These are phyloP conservation scores for Hylaeus anthracinus DNA, from an alignment of 1,140 invertebrate genomes.

Conservation along the genomic window DNA sequence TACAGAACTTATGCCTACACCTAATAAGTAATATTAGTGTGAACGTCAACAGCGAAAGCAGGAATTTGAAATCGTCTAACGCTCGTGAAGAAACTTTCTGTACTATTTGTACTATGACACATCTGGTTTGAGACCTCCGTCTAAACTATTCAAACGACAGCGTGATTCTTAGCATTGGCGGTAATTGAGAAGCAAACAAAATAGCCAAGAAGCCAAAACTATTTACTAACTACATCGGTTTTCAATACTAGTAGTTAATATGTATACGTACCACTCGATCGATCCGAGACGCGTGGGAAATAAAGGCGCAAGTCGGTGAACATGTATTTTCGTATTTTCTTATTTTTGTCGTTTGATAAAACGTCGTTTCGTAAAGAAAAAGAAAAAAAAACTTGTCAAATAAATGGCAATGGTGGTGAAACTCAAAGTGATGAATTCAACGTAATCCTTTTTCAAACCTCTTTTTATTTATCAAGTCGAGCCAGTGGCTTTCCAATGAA, in stretches of 20 bases:
- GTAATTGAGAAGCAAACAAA: slow-evolving; percentile 53
- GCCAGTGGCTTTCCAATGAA: slow-evolving; percentile 69
- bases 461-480: slow-evolving; percentile 75
- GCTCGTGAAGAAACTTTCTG: background rate
- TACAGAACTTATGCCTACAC: too few species aligned
- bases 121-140: background rate
- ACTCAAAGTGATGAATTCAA: slow-evolving; percentile 63
- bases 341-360: slow-evolving; percentile 30
- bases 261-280: slow-evolving; percentile 81
- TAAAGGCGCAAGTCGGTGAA: slow-evolving; percentile 81
- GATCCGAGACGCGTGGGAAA: slow-evolving; percentile 81
- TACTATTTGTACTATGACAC: background rate
- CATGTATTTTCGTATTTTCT: slow-evolving; percentile 72
- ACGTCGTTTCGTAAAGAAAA: background rate
- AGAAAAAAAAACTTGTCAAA: slow-evolving; percentile 33
- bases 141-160: slow-evolving; percentile 30
- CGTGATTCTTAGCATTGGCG: slow-evolving; percentile 23
- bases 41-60: slow-evolving; percentile 12
- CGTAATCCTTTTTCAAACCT: slow-evolving; percentile 67
- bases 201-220: slow-evolving; percentile 72
- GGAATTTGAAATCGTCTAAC: background rate
- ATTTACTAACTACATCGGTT: slow-evolving; percentile 65
- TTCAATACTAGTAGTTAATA: slow-evolving; percentile 63
- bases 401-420: slow-evolving; percentile 53
- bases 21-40: too few species aligned